A percentile compares a stretch with the other conserved stretches of the same genome.
Conservation (phyloP, 2,888 invertebrate genomes). For the Pecten maximus region DNA sequence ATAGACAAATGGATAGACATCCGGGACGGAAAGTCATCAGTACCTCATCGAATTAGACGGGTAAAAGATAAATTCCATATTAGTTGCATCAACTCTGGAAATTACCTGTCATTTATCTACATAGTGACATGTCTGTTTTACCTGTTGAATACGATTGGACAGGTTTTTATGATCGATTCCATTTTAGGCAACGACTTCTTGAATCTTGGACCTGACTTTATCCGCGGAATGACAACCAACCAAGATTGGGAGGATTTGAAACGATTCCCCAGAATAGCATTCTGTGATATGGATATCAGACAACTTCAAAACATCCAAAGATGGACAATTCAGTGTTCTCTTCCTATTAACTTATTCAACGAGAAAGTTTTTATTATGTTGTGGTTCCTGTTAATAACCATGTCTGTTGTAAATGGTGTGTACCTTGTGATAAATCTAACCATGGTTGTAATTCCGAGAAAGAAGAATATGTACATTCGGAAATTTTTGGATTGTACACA, state of each 20-base stretch:
- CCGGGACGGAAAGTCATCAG: slow-evolving; percentile 44
- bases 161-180: slow-evolving; percentile 77
- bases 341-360: slow-evolving; percentile 77
- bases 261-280: slow-evolving; percentile 72
- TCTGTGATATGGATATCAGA: slow-evolving; percentile 77
- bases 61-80: slow-evolving; percentile 62
- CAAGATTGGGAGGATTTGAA: slow-evolving; percentile 66
- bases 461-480: slow-evolving; percentile 67
- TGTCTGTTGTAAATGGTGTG: slow-evolving; percentile 64
- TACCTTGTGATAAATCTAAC: slow-evolving; percentile 69
- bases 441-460: slow-evolving; percentile 66
- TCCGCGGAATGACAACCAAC: slow-evolving; percentile 60
- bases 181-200: slow-evolving; percentile 76
- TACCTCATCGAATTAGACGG: slow-evolving; percentile 68
- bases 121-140: slow-evolving; percentile 75
- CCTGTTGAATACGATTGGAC: slow-evolving; percentile 75
- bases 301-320: slow-evolving; percentile 75
- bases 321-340: slow-evolving; percentile 75
- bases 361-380: slow-evolving; percentile 76
- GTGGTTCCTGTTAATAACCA: slow-evolving; percentile 76
- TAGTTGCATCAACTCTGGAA: slow-evolving; percentile 61
- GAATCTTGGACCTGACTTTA: slow-evolving; percentile 73
- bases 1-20: slow-evolving; percentile 72
- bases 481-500: slow-evolving; percentile 61
- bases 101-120: slow-evolving; percentile 76